Evolutionary conservation across 2,888 invertebrate species (phyloP), one percentile per base, ranked within the genome.

Genomic region (Polietes domitor): DNA sequence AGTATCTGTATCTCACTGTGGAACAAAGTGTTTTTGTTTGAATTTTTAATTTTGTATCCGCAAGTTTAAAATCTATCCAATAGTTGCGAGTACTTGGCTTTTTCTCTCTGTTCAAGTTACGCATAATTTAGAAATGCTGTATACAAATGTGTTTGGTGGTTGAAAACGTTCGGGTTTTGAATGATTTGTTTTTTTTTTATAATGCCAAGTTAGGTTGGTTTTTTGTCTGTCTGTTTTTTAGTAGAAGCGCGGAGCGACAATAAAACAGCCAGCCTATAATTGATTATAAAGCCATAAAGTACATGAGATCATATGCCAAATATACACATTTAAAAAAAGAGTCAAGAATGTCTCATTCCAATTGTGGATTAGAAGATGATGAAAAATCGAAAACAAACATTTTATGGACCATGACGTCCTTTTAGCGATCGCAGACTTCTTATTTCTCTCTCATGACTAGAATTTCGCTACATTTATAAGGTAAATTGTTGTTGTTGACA

Each of bases 161-260:
- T 28, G 61, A 61, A 61, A n/a, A 32, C n/a, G 58, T 32, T n/a
- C n/a, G n/a, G n/a, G 55, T 21, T 19, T 58, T 58, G 58, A 58
- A 58, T 58, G 58, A 55, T 55, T 55, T 58, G 26, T 58, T 58
- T 7, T 55, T 55, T 55, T 21, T 55, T 58, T 58, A 12, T 58
- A 58, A 58, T 58, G 58, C 26, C 26, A n/a, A n/a, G n/a, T n/a
- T n/a, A n/a, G n/a, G n/a, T n/a, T n/a, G n/a, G n/a, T n/a, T n/a
- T n/a, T n/a, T n/a, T n/a, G n/a, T n/a, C n/a, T n/a, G n/a, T n/a
- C n/a, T n/a, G n/a, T n/a, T n/a, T n/a, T n/a, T n/a, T n/a, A n/a
- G n/a, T n/a, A n/a, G n/a, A n/a, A n/a, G n/a, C n/a, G 9, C 12
- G 47, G 47, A 21, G 21, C 7, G 15, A 26, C 15, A 58, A 58